Conservation (phyloP, 2,113 vertebrate genomes). For the Orycteropus afer region DNA sequence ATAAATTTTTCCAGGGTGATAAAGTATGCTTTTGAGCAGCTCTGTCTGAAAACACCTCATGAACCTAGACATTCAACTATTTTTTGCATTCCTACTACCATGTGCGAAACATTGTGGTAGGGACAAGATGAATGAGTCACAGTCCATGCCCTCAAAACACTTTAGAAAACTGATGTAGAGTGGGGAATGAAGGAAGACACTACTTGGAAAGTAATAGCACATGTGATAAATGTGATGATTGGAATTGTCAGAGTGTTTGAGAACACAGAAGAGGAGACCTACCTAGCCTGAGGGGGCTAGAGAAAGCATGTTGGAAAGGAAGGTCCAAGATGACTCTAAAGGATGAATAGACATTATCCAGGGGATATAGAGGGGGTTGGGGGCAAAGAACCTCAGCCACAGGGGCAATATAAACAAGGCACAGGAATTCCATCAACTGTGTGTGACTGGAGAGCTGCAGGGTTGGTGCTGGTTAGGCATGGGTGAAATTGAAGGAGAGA, state of each 20-base stretch:
- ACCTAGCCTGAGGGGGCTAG: not conserved
- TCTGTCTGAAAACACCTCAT: slow-evolving; percentile 39
- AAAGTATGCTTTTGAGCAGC: not conserved
- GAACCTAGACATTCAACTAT: slow-evolving; percentile 42
- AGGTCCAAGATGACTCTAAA: not conserved
- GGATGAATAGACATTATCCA: not conserved
- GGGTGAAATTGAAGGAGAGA: not conserved
- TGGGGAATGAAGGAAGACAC: not conserved
- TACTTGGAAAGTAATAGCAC: not conserved
- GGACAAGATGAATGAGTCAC: slow-evolving; percentile 14
- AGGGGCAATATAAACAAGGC: not conserved
- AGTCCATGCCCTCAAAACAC: not conserved
- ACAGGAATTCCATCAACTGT: not conserved
- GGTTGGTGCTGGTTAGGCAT: not conserved
- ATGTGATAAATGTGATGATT: not conserved
- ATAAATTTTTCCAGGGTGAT: not conserved
- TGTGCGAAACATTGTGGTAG: not conserved
- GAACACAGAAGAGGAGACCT: not conserved
- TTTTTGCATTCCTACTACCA: slow-evolving; percentile 15
- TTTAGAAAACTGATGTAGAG: not conserved
- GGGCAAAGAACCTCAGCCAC: not conserved
- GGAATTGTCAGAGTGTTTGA: not conserved
- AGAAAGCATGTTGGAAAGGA: not conserved
- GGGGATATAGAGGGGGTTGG: not conserved
- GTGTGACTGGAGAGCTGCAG: not conserved